Evolutionary conservation across 2,113 vertebrate genomes (phyloP).

Genomic region (Aplodontia rufa): DNA sequence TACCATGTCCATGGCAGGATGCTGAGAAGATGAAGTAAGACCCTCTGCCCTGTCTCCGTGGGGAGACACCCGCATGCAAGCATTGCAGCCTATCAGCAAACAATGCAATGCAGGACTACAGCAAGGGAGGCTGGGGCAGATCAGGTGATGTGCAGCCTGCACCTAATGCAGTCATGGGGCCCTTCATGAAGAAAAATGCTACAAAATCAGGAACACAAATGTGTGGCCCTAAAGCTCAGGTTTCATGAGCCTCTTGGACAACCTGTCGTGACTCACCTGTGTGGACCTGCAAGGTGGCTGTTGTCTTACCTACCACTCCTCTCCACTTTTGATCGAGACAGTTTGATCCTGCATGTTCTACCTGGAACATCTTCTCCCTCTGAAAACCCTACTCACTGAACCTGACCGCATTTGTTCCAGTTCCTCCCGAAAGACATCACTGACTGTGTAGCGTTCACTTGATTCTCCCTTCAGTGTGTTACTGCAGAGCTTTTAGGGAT

Average conservation of each 20-base stretch:
- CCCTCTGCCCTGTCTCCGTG: fast-evolving
- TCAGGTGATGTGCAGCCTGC: not conserved
- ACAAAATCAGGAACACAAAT: not conserved
- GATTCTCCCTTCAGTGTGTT: too few species aligned
- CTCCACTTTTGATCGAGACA: too few species aligned
- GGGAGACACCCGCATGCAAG: not conserved
- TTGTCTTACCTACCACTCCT: not conserved
- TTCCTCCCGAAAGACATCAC: not conserved
- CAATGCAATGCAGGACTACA: too few species aligned
- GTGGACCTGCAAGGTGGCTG: too few species aligned
- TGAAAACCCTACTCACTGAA: not conserved
- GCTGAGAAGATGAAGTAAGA: not conserved
- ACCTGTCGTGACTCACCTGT: fast-evolving
- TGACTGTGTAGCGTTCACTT: not conserved
- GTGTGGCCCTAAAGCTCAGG: not conserved
- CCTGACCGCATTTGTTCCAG: fast-evolving
- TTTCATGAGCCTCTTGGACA: not conserved
- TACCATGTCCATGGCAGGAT: not conserved
- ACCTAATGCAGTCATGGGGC: not conserved
- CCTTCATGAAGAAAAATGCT: not conserved
- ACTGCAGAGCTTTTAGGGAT: fast-evolving
- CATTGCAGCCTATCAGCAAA: too few species aligned
- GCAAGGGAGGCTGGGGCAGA: too few species aligned
- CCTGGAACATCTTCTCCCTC: not conserved
- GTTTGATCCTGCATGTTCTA: not conserved